Conservation (phyloP, 2,888 invertebrate genomes). For the Lepidochrysops patricia region DNA sequence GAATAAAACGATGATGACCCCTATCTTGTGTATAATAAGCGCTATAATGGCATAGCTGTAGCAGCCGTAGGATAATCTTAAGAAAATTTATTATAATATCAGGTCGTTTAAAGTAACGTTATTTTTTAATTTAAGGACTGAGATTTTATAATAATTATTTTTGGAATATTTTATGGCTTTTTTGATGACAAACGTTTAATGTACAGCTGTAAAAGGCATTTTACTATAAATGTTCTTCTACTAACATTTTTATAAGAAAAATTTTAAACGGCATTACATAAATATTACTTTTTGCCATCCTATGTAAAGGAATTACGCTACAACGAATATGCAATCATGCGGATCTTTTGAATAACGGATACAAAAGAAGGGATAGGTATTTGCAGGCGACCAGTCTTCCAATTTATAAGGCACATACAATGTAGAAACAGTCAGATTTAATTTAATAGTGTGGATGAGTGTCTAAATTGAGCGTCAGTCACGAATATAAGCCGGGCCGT, state of each 20-base stretch:
- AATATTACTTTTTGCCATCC: background rate
- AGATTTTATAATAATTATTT: background rate
- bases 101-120: background rate
- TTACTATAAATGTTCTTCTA: background rate
- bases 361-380: background rate
- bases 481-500: background rate
- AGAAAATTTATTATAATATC: background rate
- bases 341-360: background rate
- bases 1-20: background rate
- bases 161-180: background rate
- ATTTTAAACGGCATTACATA: too few relatives aligned
- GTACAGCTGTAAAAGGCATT: background rate
- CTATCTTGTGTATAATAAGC: background rate
- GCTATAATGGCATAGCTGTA: background rate
- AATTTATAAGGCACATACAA: background rate
- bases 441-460: background rate
- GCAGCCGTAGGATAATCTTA: background rate
- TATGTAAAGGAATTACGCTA: background rate
- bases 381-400: background rate
- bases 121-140: background rate
- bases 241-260: too few relatives aligned
- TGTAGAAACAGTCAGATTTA: background rate
- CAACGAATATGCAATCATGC: background rate
- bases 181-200: background rate
- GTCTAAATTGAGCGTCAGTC: conserved; percentile 4